A percentile compares a stretch with the other conserved stretches of the same genome.
Conservation (phyloP, 2,888 invertebrate genomes). For the Vandiemenella viatica region DNA sequence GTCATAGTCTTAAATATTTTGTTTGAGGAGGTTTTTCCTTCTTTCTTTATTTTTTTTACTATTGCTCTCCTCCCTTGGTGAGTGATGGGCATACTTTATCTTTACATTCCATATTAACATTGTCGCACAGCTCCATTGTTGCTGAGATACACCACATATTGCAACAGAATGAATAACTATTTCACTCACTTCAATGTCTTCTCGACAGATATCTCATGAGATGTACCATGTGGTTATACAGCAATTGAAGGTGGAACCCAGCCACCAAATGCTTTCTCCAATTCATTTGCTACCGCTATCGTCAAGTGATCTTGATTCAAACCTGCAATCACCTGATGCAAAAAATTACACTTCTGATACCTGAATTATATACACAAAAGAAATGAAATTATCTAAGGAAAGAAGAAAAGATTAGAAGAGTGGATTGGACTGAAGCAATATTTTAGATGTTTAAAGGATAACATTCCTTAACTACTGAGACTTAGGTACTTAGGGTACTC, state of each 20-base stretch:
- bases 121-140: too few relatives aligned
- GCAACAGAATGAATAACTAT: too few relatives aligned
- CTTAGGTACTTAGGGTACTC: not conserved
- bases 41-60: too few relatives aligned
- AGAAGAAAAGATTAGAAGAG: not conserved
- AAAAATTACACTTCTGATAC: not conserved
- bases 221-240: conserved; percentile 1
- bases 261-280: conserved; percentile 68
- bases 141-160: too few relatives aligned
- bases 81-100: too few relatives aligned
- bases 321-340: conserved; percentile 47
- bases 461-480: too few relatives aligned
- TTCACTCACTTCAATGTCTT: not conserved
- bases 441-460: too few relatives aligned
- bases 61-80: too few relatives aligned
- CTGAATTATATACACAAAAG: not conserved
- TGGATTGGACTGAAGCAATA: too few relatives aligned
- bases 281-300: conserved; percentile 59
- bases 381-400: not conserved
- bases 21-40: too few relatives aligned
- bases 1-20: too few relatives aligned
- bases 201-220: not conserved
- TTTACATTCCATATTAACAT: too few relatives aligned
- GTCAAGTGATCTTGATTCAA: conserved; percentile 65
- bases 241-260: conserved; percentile 44